These are phyloP conservation scores for Premnoplex brunnescens DNA, from an alignment of 2,797 vertebrate genomes.

Conservation along the genomic window DNA sequence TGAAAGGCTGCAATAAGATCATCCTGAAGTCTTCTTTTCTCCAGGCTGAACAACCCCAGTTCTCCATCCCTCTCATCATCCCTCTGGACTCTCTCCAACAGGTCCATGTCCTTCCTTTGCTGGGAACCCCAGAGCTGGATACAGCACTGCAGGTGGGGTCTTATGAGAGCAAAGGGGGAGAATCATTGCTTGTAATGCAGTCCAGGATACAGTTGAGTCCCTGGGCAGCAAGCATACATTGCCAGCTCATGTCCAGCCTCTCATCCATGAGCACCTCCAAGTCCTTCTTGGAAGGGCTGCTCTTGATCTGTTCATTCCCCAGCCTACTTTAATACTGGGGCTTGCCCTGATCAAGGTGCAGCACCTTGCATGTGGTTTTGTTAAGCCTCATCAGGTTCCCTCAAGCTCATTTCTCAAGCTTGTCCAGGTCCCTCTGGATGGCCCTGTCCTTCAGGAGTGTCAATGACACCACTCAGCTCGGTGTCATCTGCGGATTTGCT, in stretches of 20 bases:
- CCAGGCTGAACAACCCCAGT: neutral
- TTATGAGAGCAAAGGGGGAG: neutral
- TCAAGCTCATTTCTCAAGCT: neutral
- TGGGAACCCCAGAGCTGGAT: neutral
- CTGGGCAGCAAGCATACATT: neutral
- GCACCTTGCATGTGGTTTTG: neutral
- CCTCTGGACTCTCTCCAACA: neutral
- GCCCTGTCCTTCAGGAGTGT: neutral
- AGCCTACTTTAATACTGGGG: neutral
- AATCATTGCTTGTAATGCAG: neutral
- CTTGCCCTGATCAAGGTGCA: neutral
- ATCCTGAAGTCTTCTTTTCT: neutral
- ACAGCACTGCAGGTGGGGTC: neutral
- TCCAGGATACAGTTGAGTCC: no score
- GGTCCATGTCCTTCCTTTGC: neutral
- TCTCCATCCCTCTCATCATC: neutral
- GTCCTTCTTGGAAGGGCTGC: neutral
- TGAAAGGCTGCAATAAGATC: neutral
- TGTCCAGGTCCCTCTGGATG: neutral
- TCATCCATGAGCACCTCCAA: neutral
- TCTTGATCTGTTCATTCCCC: neutral
- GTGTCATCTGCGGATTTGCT: neutral
- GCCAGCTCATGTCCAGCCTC: neutral
- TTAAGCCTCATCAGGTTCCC: neutral
- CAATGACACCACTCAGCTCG: neutral